Conservation (phyloP, 2,797 vertebrate species). For the Dendrocincla fuliginosa region DNA sequence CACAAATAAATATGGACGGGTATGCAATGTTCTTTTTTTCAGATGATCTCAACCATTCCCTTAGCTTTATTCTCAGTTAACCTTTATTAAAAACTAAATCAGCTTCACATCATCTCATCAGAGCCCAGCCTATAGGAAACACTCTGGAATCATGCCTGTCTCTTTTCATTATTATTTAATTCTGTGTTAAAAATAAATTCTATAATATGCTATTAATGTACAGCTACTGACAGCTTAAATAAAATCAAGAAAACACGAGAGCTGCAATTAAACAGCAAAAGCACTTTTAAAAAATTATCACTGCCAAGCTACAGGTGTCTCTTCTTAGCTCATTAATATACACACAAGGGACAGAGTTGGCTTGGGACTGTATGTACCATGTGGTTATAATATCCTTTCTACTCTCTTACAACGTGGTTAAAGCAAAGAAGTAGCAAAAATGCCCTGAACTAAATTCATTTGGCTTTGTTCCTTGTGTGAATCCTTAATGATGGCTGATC, state of each 20-base stretch:
- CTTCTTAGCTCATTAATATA: neutral
- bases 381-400: neutral
- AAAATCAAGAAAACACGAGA: neutral
- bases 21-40: neutral
- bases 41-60: neutral
- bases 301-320: neutral
- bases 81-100: slow-evolving; percentile 21
- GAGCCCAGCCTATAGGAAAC: neutral
- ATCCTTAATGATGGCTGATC: neutral
- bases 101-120: neutral
- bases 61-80: neutral
- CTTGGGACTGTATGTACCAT: neutral
- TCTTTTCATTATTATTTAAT: neutral
- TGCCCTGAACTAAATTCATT: neutral
- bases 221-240: slow-evolving; percentile 10
- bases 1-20: neutral
- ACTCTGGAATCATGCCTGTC: neutral
- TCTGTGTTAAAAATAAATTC: slow-evolving; percentile 8
- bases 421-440: neutral
- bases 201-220: neutral
- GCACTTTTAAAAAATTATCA: neutral
- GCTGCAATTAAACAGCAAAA: neutral
- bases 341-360: neutral
- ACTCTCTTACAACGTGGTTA: neutral
- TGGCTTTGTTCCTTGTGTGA: neutral